phyloP scores from a whole-genome alignment of 1,140 invertebrate species.

The Ceratoteleas bidentatus region DNA sequence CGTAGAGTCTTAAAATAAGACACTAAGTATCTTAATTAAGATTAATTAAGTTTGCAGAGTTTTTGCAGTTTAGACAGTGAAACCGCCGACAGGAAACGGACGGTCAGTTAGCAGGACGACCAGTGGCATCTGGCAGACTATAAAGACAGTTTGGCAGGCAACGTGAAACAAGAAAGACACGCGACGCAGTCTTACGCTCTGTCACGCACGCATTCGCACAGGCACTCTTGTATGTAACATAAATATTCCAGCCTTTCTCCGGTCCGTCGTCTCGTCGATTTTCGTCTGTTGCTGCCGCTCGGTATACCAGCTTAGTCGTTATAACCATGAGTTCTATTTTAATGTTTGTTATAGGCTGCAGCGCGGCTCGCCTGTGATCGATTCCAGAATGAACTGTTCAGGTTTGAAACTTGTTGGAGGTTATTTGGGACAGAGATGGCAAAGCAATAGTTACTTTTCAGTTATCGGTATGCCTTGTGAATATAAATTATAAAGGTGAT shows the following conservation, averaged over 20 bases:
- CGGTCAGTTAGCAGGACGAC: constrained; percentile 39
- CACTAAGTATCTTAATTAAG: no score
- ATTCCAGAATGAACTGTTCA: no score
- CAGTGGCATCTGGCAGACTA: constrained; percentile 78
- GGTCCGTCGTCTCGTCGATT: constrained; percentile 46
- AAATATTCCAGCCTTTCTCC: constrained; percentile 63
- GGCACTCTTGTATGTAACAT: constrained; percentile 64
- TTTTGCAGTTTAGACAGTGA: no score
- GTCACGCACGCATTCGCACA: constrained; percentile 56
- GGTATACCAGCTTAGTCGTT: constrained; percentile 36
- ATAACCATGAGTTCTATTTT: constrained; percentile 56
- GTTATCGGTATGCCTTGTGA: no score
- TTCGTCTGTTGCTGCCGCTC: constrained; percentile 46
- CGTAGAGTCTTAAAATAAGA: no score
- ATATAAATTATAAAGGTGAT: no score
- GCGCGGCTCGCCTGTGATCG: constrained; percentile 29
- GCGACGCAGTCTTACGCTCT: constrained; percentile 66
- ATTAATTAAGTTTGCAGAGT: no score
- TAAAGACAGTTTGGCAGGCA: constrained; percentile 79
- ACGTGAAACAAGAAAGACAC: constrained; percentile 77
- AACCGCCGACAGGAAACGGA: constrained; percentile 29
- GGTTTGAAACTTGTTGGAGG: no score
- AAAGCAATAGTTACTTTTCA: no score
- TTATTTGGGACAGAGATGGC: no score
- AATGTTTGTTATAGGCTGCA: constrained; percentile 62